Evolutionary conservation across 2,888 invertebrate species (phyloP).

Genomic region (Pterostichus niger): DNA sequence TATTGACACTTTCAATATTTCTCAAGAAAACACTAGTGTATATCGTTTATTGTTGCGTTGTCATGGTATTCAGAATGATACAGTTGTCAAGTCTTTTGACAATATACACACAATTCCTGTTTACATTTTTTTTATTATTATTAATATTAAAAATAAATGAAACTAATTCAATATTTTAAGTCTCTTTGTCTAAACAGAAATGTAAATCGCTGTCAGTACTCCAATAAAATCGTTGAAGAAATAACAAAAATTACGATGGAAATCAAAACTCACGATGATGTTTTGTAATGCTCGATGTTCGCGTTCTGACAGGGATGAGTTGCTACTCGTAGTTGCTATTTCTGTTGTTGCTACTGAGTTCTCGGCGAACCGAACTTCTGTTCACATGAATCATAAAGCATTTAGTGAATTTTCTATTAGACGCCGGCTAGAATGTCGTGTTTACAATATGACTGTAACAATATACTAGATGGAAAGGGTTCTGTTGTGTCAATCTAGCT

Average conservation of each 20-base stretch:
- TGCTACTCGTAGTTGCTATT: no score
- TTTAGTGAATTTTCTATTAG: slow-evolving; percentile 42
- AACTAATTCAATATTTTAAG: no score
- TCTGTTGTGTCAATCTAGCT: not conserved
- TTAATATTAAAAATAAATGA: no score
- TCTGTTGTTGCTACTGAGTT: not conserved
- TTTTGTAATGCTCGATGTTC: not conserved
- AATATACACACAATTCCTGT: no score
- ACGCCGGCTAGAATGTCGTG: slow-evolving; percentile 9
- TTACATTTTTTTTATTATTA: no score
- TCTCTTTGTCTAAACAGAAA: not conserved
- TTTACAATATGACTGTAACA: slow-evolving; percentile 24
- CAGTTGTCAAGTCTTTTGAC: no score
- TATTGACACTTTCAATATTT: no score
- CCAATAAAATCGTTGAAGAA: not conserved
- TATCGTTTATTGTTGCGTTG: no score
- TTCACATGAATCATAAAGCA: slow-evolving; percentile 26
- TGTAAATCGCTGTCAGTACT: not conserved
- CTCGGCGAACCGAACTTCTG: slow-evolving; percentile 9
- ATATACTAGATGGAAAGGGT: not conserved
- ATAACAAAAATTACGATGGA: not conserved
- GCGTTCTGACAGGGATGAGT: not conserved
- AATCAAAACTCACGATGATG: not conserved
- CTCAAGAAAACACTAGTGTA: no score
- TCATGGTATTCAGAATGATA: no score